Evolutionary conservation across 2,888 invertebrate genomes (phyloP), one percentile per base, ranked within the genome.

Genomic region (Amiota mariae): DNA sequence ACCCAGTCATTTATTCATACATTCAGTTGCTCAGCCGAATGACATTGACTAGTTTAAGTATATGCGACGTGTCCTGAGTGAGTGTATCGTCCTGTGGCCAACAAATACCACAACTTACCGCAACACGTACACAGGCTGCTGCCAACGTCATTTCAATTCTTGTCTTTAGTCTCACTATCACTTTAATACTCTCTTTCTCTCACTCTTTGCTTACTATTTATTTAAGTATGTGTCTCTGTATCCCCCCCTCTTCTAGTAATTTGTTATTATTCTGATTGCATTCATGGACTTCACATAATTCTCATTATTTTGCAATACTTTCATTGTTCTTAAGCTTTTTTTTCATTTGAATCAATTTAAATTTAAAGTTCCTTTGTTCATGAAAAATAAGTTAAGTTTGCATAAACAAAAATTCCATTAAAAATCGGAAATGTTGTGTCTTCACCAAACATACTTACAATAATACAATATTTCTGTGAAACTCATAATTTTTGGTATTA

Each of bases 61-160:
- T 47, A 15, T 2, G 6, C 36, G 36, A 36, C 36, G 59, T 54
- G 66, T 49, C 13, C 36, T 12, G 54, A 13, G 51, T 24, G 13
- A 54, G 67, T 68, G 67, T 48, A 68, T 68, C 51, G 67, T 51
- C 67, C 67, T 78, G 79, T 56, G 80, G 81, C 75, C 75, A 77
- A 64, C 75, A 72, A 70, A 47, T 71, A 56, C 72, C 67, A 75
- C 73, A 78, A 78, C 78, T 78, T 78, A 75, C 78, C 78, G 61
- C 78, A 78, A 57, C 73, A 71, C 67, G 67, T 71, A 71, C 66
- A 66, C 72, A 72, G 36, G 67, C 71, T 46, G 6, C 54, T 15
- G 54, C 8, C 54, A 54, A 15, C 54, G 10, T 15, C 54, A 54
- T 54, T 54, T 54, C 54, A 59, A 59, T 59, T 1, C 59, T 18